A percentile compares a stretch with the other conserved stretches of the same genome.
phyloP scores from a whole-genome alignment of 2,113 vertebrate genomes.

The Muscicapa adusta region DNA sequence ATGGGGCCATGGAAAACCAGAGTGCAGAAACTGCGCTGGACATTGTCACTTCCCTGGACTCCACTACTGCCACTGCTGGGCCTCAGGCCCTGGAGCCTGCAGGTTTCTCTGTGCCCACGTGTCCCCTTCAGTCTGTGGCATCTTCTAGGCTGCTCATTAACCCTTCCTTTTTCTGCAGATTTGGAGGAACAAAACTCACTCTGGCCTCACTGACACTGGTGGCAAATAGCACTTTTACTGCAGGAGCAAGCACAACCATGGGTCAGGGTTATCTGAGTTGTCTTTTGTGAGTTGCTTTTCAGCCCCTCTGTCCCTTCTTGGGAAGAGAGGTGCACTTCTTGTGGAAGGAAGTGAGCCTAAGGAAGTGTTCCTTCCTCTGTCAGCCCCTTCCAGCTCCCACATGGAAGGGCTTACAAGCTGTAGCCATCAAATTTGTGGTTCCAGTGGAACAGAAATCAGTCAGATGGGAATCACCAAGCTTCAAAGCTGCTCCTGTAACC shows the following conservation, averaged over 20 bases:
- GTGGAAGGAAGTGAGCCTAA: not conserved
- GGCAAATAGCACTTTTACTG: not conserved
- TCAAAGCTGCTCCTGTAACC: not conserved
- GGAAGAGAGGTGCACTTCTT: not conserved
- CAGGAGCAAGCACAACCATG: not conserved
- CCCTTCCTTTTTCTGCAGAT: not conserved
- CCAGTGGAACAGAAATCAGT: not conserved
- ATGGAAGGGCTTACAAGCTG: not conserved
- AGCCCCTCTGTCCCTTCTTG: not conserved
- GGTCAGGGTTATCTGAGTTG: not conserved
- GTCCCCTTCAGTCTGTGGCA: not conserved
- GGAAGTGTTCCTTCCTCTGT: not conserved
- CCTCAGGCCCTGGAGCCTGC: not conserved
- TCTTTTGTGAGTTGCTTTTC: not conserved
- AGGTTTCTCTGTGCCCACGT: not conserved
- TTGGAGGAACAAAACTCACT: not conserved
- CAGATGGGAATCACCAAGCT: not conserved
- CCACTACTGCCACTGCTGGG: not conserved
- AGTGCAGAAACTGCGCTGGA: fast-evolving
- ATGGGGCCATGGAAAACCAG: not conserved
- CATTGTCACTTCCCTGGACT: fast-evolving
- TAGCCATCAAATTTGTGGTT: not conserved
- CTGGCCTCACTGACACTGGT: not conserved
- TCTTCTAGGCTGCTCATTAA: not conserved
- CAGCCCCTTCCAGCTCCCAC: not conserved